Evolutionary conservation across 2,888 invertebrate species (phyloP).

Genomic region (Acleris holmiana): DNA sequence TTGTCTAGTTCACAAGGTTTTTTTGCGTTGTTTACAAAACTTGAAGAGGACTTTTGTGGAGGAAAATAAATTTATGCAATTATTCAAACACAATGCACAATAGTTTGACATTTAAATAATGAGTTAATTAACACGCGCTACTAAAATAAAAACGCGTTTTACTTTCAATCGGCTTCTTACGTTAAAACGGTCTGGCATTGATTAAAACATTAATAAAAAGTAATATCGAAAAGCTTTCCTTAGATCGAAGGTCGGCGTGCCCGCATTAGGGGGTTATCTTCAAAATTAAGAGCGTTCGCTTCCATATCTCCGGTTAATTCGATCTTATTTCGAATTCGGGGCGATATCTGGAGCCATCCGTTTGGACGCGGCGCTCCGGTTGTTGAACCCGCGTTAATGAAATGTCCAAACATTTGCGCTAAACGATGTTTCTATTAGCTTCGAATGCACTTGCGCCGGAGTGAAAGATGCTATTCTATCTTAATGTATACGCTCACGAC

Average conservation of each 20-base stretch:
- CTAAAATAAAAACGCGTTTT: constrained; percentile 5
- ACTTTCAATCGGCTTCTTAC: constrained; percentile 27
- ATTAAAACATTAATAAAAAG: constrained; percentile 46
- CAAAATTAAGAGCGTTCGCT: constrained; percentile 71
- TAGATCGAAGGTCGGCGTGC: constrained; percentile 59
- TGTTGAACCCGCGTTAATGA: constrained; percentile 76
- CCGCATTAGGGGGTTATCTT: constrained; percentile 77
- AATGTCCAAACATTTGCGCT: constrained; percentile 69
- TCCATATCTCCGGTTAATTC: constrained; percentile 70
- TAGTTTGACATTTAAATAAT: constrained; percentile 15
- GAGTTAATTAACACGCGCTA: constrained; percentile 17
- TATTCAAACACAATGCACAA: constrained; percentile 15
- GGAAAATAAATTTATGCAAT: constrained; percentile 15
- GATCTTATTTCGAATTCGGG: constrained; percentile 69
- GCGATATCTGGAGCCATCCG: constrained; percentile 55
- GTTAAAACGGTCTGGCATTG: constrained; percentile 35
- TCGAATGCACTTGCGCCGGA: constrained; percentile 42
- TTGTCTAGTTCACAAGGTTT: constrained; percentile 51
- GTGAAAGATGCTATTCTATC: constrained; percentile 34
- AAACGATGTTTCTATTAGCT: constrained; percentile 66
- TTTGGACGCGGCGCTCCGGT: constrained; percentile 63
- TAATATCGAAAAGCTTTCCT: constrained; percentile 56
- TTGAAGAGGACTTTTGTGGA: constrained; percentile 30
- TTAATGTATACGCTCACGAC: constrained; percentile 36
- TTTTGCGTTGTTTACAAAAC: constrained; percentile 45